Conservation (phyloP, 2,113 vertebrate species). For the human region DNA sequence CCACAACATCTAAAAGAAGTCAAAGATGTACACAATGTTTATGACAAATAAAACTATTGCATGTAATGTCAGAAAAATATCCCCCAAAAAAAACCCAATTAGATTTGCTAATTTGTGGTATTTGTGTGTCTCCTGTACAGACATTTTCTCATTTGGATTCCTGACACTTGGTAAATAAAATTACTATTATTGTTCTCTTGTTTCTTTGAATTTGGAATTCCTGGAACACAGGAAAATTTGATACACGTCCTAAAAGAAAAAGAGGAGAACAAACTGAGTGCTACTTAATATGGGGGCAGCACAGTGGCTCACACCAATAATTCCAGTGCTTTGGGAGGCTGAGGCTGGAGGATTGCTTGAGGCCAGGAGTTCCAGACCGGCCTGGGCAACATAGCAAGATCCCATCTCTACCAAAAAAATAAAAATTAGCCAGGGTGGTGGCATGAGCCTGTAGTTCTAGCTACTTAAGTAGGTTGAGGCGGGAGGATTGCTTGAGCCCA, state of each 20-base stretch:
- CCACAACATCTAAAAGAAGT: neutral
- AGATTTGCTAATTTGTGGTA: neutral
- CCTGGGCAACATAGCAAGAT: too few relatives aligned
- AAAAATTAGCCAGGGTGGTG: too few relatives aligned
- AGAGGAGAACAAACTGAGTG: neutral
- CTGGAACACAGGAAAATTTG: neutral
- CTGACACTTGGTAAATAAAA: neutral
- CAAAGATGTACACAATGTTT: neutral
- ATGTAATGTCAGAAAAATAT: neutral
- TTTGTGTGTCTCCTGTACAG: neutral
- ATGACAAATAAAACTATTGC: neutral
- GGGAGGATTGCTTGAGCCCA: too few relatives aligned
- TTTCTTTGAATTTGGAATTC: slow-evolving; percentile 34
- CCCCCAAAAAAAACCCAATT: neutral
- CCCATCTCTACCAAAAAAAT: too few relatives aligned
- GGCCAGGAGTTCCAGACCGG: too few relatives aligned
- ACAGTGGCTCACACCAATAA: too few relatives aligned
- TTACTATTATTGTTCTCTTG: neutral
- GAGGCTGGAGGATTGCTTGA: too few relatives aligned
- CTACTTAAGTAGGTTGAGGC: too few relatives aligned
- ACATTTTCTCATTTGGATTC: neutral
- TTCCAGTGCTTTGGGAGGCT: too few relatives aligned
- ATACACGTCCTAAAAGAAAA: neutral
- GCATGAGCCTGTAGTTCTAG: too few relatives aligned
- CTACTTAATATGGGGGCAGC: neutral